Conservation (phyloP, 2,113 vertebrate species). For the Paradoxurus hermaphroditus region DNA sequence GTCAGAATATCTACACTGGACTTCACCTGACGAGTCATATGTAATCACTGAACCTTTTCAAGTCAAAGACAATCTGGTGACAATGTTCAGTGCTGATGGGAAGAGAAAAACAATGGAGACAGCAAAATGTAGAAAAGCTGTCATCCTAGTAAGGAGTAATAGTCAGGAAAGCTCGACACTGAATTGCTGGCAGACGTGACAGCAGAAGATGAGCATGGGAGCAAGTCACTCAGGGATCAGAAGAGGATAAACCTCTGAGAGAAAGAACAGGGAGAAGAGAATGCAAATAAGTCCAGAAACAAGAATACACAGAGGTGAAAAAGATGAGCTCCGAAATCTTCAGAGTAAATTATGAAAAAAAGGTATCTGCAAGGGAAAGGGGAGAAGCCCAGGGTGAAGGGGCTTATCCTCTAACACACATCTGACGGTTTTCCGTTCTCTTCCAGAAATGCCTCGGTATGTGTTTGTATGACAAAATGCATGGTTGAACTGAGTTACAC, state of each 20-base stretch:
- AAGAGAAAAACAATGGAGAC: not conserved
- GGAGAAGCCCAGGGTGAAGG: not conserved
- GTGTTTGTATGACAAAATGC: not conserved
- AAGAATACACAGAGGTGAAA: not conserved
- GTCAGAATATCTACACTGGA: not conserved
- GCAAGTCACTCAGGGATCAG: not conserved
- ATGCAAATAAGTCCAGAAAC: not conserved
- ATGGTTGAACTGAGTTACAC: not conserved
- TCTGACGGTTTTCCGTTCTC: not conserved
- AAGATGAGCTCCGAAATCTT: not conserved
- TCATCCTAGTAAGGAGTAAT: not conserved
- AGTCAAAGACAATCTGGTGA: not conserved
- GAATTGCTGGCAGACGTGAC: rapidly evolving
- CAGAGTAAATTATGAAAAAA: not conserved
- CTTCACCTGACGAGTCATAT: not conserved
- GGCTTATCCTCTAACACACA: not conserved
- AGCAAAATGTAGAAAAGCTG: not conserved
- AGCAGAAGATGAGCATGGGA: not conserved
- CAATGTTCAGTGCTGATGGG: not conserved
- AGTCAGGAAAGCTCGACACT: not conserved
- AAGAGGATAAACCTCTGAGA: not conserved
- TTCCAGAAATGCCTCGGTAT: not conserved
- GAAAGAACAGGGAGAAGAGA: not conserved
- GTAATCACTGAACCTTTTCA: not conserved
- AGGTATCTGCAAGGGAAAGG: not conserved